phyloP scores from a whole-genome alignment of 2,888 invertebrate genomes.

The Caenorhabditis plicata region DNA sequence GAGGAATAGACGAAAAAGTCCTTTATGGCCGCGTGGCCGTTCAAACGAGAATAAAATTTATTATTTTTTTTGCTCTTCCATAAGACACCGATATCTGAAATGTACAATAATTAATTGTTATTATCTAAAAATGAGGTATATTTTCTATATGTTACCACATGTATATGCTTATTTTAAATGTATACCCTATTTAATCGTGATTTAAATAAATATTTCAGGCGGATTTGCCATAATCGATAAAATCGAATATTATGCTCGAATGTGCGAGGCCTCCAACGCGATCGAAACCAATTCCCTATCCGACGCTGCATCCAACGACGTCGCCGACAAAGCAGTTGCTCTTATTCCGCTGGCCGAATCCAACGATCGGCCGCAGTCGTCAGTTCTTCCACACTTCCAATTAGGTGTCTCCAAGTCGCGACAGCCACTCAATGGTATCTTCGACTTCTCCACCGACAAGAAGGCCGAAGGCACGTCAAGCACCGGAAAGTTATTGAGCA shows the following conservation, averaged over 20 bases:
- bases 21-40: too few species aligned
- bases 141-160: too few species aligned
- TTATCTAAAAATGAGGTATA: too few species aligned
- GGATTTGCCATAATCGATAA: constrained; percentile 64
- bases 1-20: too few species aligned
- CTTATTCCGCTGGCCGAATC: constrained; percentile 26
- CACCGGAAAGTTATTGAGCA: constrained; percentile 3
- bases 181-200: too few species aligned
- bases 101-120: too few species aligned
- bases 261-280: too few species aligned
- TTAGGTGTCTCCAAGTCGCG: constrained; percentile 12
- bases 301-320: not conserved
- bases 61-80: too few species aligned
- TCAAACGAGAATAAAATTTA: too few species aligned
- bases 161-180: too few species aligned
- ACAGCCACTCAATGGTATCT: constrained; percentile 7
- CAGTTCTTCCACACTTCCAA: constrained; percentile 4
- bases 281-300: constrained; percentile 1
- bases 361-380: constrained; percentile 4
- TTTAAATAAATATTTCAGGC: too few species aligned
- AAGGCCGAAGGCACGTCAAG: not conserved
- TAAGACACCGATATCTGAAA: too few species aligned
- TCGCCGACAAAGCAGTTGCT: constrained; percentile 9
- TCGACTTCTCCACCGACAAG: constrained; percentile 6
- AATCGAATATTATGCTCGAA: constrained; percentile 60